Percentiles rank a stretch among this genome's conserved stretches.
Evolutionary conservation across 2,888 invertebrate genomes (phyloP).

Genomic region (Agrochola macilenta): DNA sequence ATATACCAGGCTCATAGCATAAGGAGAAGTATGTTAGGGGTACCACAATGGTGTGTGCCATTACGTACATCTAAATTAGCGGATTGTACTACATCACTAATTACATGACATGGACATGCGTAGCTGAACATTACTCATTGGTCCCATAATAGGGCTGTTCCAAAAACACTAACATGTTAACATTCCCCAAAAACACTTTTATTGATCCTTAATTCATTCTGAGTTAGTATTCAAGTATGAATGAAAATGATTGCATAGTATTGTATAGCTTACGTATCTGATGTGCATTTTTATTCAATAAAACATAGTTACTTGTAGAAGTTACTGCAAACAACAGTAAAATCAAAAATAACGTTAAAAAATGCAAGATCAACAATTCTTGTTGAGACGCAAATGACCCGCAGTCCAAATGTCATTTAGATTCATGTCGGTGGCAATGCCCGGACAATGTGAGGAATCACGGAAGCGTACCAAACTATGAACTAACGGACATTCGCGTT

Average conservation of each 20-base stretch:
- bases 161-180: no score
- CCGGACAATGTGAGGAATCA: constrained; percentile 67
- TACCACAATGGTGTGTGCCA: no score
- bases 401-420: constrained; percentile 54
- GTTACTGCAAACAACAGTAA: background rate
- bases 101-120: background rate
- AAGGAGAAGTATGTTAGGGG: background rate
- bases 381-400: constrained; percentile 51
- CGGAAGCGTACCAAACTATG: constrained; percentile 63
- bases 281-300: background rate
- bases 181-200: background rate
- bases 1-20: background rate
- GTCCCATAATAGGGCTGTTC: background rate
- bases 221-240: background rate
- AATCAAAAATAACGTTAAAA: background rate
- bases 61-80: background rate
- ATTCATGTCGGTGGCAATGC: constrained; percentile 61
- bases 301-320: background rate
- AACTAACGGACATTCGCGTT: constrained; percentile 58
- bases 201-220: background rate
- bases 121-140: background rate
- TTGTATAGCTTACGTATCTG: background rate
- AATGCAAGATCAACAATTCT: constrained; percentile 31
- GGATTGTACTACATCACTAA: background rate
- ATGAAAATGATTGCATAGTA: background rate